Percentiles rank a stretch among this genome's conserved stretches.
phyloP scores from a whole-genome alignment of 1,140 invertebrate genomes.

The Chymomyza costata region DNA sequence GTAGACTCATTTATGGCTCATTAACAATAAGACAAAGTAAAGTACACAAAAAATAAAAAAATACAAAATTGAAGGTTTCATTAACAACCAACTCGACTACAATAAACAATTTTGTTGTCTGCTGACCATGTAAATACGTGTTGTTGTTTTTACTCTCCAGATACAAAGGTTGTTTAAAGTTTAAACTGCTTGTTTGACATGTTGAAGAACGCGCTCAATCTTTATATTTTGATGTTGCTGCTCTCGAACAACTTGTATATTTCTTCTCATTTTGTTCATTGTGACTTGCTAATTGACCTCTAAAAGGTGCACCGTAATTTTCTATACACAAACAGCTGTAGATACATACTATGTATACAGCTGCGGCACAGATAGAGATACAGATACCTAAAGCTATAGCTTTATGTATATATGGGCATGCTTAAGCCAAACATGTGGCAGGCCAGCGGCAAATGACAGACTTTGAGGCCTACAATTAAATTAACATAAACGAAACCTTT shows the following conservation, averaged over 20 bases:
- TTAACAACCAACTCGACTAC: conserved; percentile 25
- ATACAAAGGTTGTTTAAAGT: conserved; percentile 12
- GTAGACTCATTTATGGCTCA: conserved; percentile 29
- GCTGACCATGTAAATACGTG: no score
- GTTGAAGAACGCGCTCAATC: conserved; percentile 28
- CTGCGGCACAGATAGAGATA: no score
- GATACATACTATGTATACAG: no score
- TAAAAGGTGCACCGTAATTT: conserved; percentile 46
- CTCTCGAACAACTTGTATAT: no score
- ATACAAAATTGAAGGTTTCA: conserved; percentile 45
- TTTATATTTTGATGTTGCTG: conserved; percentile 9
- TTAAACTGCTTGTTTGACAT: conserved; percentile 33
- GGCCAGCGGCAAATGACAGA: no score
- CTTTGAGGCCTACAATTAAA: conserved; percentile 10
- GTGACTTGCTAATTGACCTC: conserved; percentile 63
- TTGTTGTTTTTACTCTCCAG: conserved; percentile 8
- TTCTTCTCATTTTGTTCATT: no score
- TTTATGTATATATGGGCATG: no score
- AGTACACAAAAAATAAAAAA: conserved; percentile 1
- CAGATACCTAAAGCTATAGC: no score
- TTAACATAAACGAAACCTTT: conserved; percentile 40
- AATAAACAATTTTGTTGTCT: conserved; percentile 21
- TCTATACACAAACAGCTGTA: conserved; percentile 9
- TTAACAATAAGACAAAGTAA: conserved; percentile 21
- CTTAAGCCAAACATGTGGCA: no score